These are phyloP conservation scores for Periophthalmodon schlosseri DNA, from an alignment of 2,113 vertebrate genomes.

Conservation along the genomic window DNA sequence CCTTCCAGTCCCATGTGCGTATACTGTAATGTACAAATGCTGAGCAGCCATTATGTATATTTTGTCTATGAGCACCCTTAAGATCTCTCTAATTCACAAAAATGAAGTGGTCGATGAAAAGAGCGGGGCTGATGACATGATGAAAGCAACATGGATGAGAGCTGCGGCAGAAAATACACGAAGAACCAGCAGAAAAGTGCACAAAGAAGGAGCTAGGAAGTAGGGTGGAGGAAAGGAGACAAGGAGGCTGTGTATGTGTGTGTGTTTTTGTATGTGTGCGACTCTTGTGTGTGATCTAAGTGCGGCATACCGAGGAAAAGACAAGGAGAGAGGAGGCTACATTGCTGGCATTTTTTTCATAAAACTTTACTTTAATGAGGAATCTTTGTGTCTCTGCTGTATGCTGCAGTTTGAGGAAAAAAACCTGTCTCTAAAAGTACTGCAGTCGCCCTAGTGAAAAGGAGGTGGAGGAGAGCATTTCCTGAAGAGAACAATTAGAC, in stretches of 20 bases:
- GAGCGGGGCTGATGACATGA: not conserved
- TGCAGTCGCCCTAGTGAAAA: conserved; percentile 26
- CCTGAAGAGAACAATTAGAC: conserved; percentile 54
- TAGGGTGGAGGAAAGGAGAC: conserved; percentile 4
- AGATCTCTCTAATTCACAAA: not conserved
- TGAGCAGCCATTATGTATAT: conserved; percentile 7
- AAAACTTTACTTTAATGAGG: conserved; percentile 64
- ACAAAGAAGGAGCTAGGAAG: not conserved
- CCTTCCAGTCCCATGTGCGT: not conserved
- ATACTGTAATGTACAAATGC: not conserved
- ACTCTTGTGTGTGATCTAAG: conserved; percentile 20
- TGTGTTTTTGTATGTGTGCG: conserved; percentile 18
- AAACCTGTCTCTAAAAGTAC: conserved; percentile 14
- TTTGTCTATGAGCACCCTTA: conserved; percentile 3
- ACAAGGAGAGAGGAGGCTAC: conserved; percentile 5
- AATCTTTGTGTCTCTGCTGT: conserved; percentile 43
- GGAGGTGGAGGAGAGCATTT: conserved; percentile 23
- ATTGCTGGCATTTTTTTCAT: conserved; percentile 20
- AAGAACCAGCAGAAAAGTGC: not conserved
- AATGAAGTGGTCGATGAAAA: conserved; percentile 17
- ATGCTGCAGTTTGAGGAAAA: conserved; percentile 24
- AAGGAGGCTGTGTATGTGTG: conserved; percentile 1
- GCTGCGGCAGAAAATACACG: not conserved
- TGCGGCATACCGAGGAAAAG: conserved; percentile 2
- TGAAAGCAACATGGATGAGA: not conserved